Conservation (phyloP, 1,140 invertebrate species). For the Meloidogyne floridensis region DNA sequence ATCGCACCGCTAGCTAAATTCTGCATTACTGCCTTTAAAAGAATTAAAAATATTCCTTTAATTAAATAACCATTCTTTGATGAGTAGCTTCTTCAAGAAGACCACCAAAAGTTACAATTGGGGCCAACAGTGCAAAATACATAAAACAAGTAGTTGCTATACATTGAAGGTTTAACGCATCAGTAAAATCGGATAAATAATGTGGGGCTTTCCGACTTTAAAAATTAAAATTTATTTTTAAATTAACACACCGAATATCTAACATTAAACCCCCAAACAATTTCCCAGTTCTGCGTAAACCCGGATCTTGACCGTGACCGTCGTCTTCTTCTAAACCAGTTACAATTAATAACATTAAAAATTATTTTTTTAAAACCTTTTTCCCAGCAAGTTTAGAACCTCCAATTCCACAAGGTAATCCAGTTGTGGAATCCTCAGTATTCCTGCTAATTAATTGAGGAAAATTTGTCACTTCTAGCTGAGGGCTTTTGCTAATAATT, state of each 20-base stretch:
- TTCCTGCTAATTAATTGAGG: background rate
- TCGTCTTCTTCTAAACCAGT: slow-evolving; percentile 73
- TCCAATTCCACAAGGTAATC: background rate
- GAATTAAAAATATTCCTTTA: background rate
- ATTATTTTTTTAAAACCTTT: slow-evolving; percentile 8
- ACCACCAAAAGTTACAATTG: slow-evolving; percentile 94
- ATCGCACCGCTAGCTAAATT: slow-evolving; percentile 91
- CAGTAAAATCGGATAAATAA: slow-evolving; percentile 74
- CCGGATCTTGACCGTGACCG: slow-evolving; percentile 69
- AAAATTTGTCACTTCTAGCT: slow-evolving; percentile 19
- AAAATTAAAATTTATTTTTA: background rate
- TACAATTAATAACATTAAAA: background rate
- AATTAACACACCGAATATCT: slow-evolving; percentile 76
- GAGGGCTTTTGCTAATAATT: slow-evolving; percentile 17
- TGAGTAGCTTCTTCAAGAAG: slow-evolving; percentile 89
- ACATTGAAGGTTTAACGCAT: slow-evolving; percentile 88
- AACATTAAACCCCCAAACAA: slow-evolving; percentile 89
- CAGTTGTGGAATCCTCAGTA: background rate
- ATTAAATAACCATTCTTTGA: slow-evolving; percentile 78
- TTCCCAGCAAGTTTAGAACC: background rate
- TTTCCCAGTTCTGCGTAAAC: slow-evolving; percentile 77
- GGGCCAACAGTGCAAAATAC: slow-evolving; percentile 95
- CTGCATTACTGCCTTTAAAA: slow-evolving; percentile 84
- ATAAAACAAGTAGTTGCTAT: slow-evolving; percentile 92
- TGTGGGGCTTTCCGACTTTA: slow-evolving; percentile 79